Base-by-base conservation (phyloP, 2,113 vertebrate genomes). In the Scartelaos histophorus region DNA sequence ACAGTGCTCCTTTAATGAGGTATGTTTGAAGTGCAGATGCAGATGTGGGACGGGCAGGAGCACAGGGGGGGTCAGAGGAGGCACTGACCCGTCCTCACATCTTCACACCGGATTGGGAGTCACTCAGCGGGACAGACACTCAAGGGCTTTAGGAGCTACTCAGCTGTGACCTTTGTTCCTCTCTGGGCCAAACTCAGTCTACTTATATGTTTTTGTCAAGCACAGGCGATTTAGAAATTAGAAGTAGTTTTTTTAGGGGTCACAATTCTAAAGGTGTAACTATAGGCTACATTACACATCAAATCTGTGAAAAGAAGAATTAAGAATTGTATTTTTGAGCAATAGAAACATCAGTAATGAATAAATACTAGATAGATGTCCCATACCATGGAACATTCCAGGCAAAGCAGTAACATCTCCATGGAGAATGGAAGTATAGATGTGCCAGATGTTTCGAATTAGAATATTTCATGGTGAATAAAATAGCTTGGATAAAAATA, bases 1-100 rank as follows among this genome's bases (percentile, higher is more conserved):
- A 69, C 25, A 2, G 1, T 0, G 24, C 1, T 6, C 70, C 69
- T 86, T 81, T 88, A 80, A 85, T 83, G 19, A 16, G 0, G 35
- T 3, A 49, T 29, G 71, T 85, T 86, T 89, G 87, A 89, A 83
- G 80, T 68, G 85, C 75, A 7, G 80, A 74, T 38, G 72, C 75
- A 65, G 74, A 78, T 57, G 2, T 13, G 58, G 66, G 49, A 67
- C 29, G 7, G 10, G 9, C 75, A 57, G 47, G 71, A 65, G 13
- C 45, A 71, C 66, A 49, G 72, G 22, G 0, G 4, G 75, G 85
- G 83, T 87, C 85, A 47, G 64, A 47, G 1, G 64, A 34, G 76
- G 58, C 75, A 11, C 62, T 84, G 89, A 89, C 85, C 87, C 82
- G 5, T 79, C 73, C 56, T 38, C 70, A 47, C 72, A 6, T 78